phyloP scores from a whole-genome alignment of 2,797 vertebrate species.

The Heteromormyrus szaboi region DNA sequence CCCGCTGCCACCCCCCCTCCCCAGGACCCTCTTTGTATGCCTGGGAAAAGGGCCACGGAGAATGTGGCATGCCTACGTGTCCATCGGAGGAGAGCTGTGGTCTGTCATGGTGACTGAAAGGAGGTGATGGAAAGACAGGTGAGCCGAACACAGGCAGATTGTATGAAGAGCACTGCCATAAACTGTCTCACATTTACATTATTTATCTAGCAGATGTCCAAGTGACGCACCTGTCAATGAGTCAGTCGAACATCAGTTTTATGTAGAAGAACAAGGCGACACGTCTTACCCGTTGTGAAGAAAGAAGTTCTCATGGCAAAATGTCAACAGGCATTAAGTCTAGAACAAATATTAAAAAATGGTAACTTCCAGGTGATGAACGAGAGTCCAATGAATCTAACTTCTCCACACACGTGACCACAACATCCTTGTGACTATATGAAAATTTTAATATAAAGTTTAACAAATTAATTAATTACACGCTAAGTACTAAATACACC shows the following conservation, averaged over 20 bases:
- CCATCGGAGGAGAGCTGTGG: not conserved
- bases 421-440: not conserved
- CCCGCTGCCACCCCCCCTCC: not conserved
- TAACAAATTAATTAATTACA: not conserved
- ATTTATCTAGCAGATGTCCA: not conserved
- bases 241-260: not conserved
- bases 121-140: not conserved
- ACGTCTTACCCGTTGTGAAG: not conserved
- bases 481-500: not conserved
- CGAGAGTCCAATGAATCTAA: not conserved
- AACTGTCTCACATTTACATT: not conserved
- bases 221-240: not conserved
- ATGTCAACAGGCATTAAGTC: not conserved
- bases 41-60: constrained; percentile 15
- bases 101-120: not conserved
- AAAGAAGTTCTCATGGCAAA: not conserved
- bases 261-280: not conserved
- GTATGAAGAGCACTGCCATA: not conserved
- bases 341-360: not conserved
- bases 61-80: not conserved
- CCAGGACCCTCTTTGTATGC: not conserved
- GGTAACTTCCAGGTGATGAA: not conserved
- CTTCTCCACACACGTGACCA: not conserved
- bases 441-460: not conserved
- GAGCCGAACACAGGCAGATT: not conserved